Base-by-base conservation (phyloP, 2,113 vertebrate genomes). In the Emydocephalus ijimae region DNA sequence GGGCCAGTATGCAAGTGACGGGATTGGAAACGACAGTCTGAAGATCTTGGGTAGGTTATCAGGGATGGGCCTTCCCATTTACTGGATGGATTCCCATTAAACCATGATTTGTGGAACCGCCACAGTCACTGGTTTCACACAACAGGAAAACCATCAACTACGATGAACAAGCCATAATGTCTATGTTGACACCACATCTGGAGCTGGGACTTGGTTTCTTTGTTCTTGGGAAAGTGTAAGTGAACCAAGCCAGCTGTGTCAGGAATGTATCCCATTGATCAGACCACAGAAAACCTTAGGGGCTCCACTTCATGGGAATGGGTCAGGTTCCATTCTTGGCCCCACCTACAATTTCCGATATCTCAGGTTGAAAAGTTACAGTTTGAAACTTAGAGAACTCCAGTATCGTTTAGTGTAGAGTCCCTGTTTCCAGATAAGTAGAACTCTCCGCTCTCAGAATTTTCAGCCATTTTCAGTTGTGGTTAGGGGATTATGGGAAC, bases 1-100 rank as follows among this genome's bases (percentile, higher is more conserved):
- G 98, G 98, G 98, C 89, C 98, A 98, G 93, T 99, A 99, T 93
- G 98, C 98, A 56, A 97, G 96, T 24, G 98, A 98, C 12, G 98
- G 98, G 87, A 97, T 98, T 86, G 98, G 98, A 93, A 99, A 98
- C 1, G 96, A 97, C 92, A 98, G 98, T 91, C 97, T 99, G 95
- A 98, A 98, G 96, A 97, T 99, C 95, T 94, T 99, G 90, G 98
- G 98, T 99, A 26, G 85, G 88, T 81, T 81, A 34, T 54, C 11
- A 69, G 50, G 90, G 85, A 3, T 39, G 69, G 69, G 15, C 69
- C 5, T 39, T 74, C 69, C 69, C n/a, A 20, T 18, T 39, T 20
- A 34, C 5, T 15, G 8, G 69, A 3, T 74, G n/a, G n/a, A 74
- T 74, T 74, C n/a, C n/a, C 6, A 74, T 26, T 26, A n/a, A 87